Base-by-base conservation (phyloP, 2,888 invertebrate species). In the Eupithecia pulchellata region DNA sequence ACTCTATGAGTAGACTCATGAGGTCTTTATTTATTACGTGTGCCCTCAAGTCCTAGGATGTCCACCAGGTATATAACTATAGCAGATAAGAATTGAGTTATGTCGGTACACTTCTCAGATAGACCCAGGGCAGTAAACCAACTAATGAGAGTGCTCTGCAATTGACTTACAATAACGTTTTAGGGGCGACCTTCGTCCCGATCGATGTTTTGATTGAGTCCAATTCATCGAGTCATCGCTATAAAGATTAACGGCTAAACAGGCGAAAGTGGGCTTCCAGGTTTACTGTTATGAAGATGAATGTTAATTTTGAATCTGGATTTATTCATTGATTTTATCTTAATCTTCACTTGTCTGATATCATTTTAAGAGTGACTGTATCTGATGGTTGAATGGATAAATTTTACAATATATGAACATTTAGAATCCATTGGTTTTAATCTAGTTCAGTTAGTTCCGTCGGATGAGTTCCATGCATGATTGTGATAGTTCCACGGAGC, bases 161-260 rank as follows among this genome's bases (percentile, higher is more conserved):
- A 57, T 29, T 8, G 29, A 57, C 29, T 57, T 29, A 29, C 14
- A 20, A 20, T 65, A 39, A 42, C 25, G 66, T 64, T 39, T 36
- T 52, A 27, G 30, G 65, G 63, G 4, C 57, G 61, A 68, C 65
- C 64, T 71, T 65, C 68, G 71, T 69, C 52, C 52, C 42, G 75
- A 77, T 66, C 42, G 75, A 77, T 66, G 70, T 71, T 71, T 63
- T 74, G 78, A 82, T 76, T 66, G 75, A 73, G 52, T 75, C 74
- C 77, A 75, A 82, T 78, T 71, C 73, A 78, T 58, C 68, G 69
- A 71, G 57, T 69, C 66, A 67, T 67, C 39, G 63, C 39, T 73
- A 64, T 73, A 20, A 69, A 77, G 69, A 58, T 77, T 74, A 69
- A 75, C 58, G 52, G 55, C 73, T 70, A 67, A 62, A 58, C 64